These are phyloP conservation scores for Trisateles emortualis DNA, from an alignment of 2,888 invertebrate species.

Conservation along the genomic window DNA sequence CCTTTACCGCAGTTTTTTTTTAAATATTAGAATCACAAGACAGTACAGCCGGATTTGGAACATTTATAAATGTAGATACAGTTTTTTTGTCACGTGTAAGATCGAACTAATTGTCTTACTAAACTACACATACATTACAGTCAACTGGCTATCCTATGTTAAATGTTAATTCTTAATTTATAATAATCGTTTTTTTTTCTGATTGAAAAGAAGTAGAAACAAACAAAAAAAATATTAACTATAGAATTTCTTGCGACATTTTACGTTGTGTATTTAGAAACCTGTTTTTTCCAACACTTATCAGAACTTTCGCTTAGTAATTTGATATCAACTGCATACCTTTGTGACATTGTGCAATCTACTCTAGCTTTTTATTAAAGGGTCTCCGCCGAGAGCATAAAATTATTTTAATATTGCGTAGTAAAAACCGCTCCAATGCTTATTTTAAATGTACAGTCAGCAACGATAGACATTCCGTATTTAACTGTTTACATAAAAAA, in stretches of 20 bases:
- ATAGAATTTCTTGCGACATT: constrained; percentile 2
- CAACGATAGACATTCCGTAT: neutral
- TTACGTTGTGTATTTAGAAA: constrained; percentile 3
- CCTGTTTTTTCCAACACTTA: neutral
- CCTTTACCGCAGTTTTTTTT: no score
- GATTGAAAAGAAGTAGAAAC: no score
- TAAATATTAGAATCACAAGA: no score
- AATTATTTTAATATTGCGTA: neutral
- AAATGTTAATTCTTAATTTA: no score
- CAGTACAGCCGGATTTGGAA: no score
- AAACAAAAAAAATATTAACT: neutral
- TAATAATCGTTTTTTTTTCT: no score
- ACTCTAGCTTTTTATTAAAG: neutral
- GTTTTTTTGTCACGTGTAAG: no score
- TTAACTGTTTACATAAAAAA: neutral
- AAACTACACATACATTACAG: no score
- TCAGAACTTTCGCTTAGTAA: neutral
- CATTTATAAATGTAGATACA: no score
- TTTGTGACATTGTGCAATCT: neutral
- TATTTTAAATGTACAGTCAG: neutral
- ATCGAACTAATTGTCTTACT: no score
- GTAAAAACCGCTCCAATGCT: neutral
- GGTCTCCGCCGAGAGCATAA: neutral
- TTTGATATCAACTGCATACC: constrained; percentile 1
- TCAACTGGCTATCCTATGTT: no score